phyloP scores from a whole-genome alignment of 2,797 vertebrate species.

The Gambusia yucatana region DNA sequence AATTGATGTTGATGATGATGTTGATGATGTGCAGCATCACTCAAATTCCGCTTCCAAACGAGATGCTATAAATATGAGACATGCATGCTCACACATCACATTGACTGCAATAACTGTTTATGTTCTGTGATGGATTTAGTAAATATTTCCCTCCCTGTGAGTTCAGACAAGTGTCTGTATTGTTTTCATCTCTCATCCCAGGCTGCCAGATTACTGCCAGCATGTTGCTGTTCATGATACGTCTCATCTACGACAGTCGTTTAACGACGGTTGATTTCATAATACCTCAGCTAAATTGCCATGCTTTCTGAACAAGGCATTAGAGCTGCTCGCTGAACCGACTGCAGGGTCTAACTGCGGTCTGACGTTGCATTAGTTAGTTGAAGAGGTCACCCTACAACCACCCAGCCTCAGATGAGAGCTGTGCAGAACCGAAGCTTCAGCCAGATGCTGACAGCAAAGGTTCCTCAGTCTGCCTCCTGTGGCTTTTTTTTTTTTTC shows the following conservation, averaged over 20 bases:
- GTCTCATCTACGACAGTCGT: not conserved
- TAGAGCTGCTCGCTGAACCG: not conserved
- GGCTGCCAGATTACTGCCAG: not conserved
- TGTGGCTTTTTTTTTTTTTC: constrained; percentile 3
- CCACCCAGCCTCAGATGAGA: not conserved
- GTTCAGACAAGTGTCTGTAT: not conserved
- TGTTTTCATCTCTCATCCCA: not conserved
- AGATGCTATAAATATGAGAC: not conserved
- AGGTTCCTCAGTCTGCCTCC: not conserved
- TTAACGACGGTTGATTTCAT: not conserved
- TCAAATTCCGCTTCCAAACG: not conserved
- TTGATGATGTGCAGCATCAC: not conserved
- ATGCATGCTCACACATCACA: not conserved
- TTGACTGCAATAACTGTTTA: not conserved
- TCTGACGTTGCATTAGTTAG: not conserved
- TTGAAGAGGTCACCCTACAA: not conserved
- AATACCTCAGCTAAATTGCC: not conserved
- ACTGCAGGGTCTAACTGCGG: not conserved
- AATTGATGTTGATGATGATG: not conserved
- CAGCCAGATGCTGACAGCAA: constrained; percentile 17
- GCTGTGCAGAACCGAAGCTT: not conserved
- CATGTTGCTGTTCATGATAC: not conserved
- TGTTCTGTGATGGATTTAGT: not conserved
- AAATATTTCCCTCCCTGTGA: constrained; percentile 3
- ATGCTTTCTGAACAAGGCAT: not conserved